phyloP scores from a whole-genome alignment of 2,113 vertebrate species.

The Ochotona curzoniae region DNA sequence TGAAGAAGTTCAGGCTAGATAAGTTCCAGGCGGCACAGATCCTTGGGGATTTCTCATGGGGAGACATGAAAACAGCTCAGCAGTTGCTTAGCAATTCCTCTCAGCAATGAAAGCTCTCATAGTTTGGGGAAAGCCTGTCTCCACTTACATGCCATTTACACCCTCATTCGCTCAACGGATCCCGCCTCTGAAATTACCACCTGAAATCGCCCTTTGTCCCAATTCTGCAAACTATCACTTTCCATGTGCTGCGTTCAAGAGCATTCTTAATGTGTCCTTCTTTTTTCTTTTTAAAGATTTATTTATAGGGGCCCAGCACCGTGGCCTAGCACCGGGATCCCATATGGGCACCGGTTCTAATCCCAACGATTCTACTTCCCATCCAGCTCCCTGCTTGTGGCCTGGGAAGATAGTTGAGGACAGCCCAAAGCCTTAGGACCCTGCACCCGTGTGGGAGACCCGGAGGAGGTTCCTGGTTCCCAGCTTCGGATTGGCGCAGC shows the following conservation, averaged over 20 bases:
- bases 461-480: too few species aligned
- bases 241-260: constrained; percentile 12
- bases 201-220: background rate
- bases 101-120: background rate
- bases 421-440: too few species aligned
- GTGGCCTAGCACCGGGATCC: too few species aligned
- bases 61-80: background rate
- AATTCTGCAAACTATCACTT: constrained; percentile 39
- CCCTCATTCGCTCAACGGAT: background rate
- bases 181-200: background rate
- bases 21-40: background rate
- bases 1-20: background rate
- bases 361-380: too few species aligned
- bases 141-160: background rate
- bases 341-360: too few species aligned
- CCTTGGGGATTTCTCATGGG: background rate
- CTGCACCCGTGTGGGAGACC: too few species aligned
- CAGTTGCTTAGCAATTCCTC: background rate
- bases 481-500: too few species aligned
- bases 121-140: background rate
- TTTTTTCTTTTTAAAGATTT: background rate
- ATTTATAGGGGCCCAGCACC: too few species aligned
- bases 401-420: too few species aligned
- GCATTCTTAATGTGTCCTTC: background rate
- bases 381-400: too few species aligned